Conservation (phyloP, 2,113 vertebrate genomes). For the Neofelis nebulosa region DNA sequence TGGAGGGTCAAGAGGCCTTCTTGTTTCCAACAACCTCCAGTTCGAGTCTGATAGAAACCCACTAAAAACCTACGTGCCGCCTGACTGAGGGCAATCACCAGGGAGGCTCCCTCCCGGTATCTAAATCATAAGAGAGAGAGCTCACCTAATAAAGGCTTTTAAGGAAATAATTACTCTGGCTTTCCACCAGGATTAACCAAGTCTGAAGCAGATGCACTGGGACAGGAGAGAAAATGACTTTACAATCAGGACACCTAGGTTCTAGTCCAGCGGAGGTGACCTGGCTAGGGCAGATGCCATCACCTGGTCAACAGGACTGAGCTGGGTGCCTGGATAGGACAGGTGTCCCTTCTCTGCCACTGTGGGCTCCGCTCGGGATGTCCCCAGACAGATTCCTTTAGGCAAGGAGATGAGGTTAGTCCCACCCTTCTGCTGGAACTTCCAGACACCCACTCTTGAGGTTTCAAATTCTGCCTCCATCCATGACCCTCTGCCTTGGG, state of each 20-base stretch:
- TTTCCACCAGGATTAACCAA: background rate
- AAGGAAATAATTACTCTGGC: background rate
- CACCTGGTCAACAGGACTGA: no score
- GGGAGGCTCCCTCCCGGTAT: background rate
- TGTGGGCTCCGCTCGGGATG: fast-evolving
- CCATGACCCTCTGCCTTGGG: background rate
- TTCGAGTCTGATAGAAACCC: background rate
- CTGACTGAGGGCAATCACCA: fast-evolving
- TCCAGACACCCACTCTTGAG: fast-evolving
- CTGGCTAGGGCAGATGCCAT: background rate
- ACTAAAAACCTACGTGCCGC: fast-evolving
- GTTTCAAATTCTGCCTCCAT: background rate
- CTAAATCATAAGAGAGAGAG: background rate
- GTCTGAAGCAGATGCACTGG: background rate
- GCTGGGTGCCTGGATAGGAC: background rate
- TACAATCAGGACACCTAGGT: background rate
- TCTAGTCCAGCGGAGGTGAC: background rate
- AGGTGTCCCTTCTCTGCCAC: background rate
- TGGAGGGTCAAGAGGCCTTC: background rate
- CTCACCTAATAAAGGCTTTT: background rate
- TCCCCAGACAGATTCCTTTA: background rate
- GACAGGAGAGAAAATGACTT: background rate
- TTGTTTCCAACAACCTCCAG: background rate
- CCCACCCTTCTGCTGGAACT: background rate
- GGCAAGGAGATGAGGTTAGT: background rate